phyloP scores from a whole-genome alignment of 1,140 invertebrate genomes.

The Gryon sp. region DNA sequence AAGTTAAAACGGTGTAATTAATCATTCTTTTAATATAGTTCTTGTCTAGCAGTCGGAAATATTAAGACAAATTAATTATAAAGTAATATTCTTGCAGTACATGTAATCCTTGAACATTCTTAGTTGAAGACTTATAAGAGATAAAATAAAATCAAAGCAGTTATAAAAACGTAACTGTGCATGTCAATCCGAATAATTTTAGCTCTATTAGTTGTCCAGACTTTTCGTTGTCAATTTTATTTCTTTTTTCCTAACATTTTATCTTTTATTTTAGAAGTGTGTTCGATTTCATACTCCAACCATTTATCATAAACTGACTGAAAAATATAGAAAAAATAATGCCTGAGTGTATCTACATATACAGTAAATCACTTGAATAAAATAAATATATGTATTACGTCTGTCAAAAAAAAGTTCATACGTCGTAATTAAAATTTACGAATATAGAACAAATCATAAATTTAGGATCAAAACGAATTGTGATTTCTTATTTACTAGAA shows the following conservation, averaged over 20 bases:
- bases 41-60: too few relatives aligned
- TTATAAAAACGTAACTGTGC: too few relatives aligned
- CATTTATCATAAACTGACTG: conserved; percentile 38
- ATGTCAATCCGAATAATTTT: too few relatives aligned
- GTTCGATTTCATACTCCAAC: conserved; percentile 25
- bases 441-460: conserved; percentile 43
- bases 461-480: conserved; percentile 40
- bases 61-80: too few relatives aligned
- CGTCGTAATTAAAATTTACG: conserved; percentile 43
- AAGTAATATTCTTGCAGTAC: too few relatives aligned
- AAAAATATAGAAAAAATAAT: conserved; percentile 28
- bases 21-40: too few relatives aligned
- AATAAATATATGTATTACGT: conserved; percentile 52
- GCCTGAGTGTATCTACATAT: conserved; percentile 18
- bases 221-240: not conserved
- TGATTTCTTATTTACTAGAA: conserved; percentile 42
- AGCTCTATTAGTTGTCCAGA: too few relatives aligned
- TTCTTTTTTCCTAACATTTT: conserved; percentile 16
- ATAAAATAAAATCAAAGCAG: too few relatives aligned
- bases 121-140: too few relatives aligned
- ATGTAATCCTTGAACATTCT: too few relatives aligned
- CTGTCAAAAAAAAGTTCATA: conserved; percentile 48
- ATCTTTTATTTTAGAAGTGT: conserved; percentile 29
- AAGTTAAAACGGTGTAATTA: too few relatives aligned
- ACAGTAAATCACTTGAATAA: conserved; percentile 49